phyloP scores from a whole-genome alignment of 2,888 invertebrate species.

The Philonicus albiceps region DNA sequence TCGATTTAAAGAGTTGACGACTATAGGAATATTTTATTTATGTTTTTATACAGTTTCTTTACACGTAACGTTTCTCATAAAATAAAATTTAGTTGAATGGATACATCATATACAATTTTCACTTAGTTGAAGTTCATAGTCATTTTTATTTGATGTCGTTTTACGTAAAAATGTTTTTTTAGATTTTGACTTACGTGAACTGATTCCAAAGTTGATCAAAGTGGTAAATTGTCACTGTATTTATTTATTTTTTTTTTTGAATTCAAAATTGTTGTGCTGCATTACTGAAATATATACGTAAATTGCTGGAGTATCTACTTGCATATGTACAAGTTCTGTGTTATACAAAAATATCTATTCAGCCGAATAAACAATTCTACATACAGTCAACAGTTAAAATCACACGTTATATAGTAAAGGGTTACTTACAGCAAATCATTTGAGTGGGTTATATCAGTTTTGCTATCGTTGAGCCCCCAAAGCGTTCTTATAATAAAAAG shows the following conservation, averaged over 20 bases:
- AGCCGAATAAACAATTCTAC: not conserved
- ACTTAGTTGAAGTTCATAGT: too few relatives aligned
- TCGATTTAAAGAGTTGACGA: too few relatives aligned
- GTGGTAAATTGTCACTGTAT: not conserved
- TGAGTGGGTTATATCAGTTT: not conserved
- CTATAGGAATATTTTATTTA: too few relatives aligned
- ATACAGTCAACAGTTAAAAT: not conserved
- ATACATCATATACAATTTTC: too few relatives aligned
- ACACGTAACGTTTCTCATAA: too few relatives aligned
- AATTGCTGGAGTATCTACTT: not conserved
- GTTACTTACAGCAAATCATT: not conserved
- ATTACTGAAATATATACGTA: not conserved
- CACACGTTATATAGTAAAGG: not conserved
- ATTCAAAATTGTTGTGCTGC: not conserved
- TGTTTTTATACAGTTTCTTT: too few relatives aligned
- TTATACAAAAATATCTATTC: not conserved
- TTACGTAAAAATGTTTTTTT: too few relatives aligned
- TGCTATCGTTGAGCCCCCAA: not conserved
- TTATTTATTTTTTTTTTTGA: not conserved
- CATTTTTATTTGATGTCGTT: too few relatives aligned
- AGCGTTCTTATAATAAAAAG: not conserved
- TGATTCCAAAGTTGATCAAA: not conserved
- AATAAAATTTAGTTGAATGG: too few relatives aligned
- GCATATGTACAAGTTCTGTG: not conserved
- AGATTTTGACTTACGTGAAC: too few relatives aligned